Conservation (phyloP, 2,888 invertebrate species). For the Tortricodes alternella region DNA sequence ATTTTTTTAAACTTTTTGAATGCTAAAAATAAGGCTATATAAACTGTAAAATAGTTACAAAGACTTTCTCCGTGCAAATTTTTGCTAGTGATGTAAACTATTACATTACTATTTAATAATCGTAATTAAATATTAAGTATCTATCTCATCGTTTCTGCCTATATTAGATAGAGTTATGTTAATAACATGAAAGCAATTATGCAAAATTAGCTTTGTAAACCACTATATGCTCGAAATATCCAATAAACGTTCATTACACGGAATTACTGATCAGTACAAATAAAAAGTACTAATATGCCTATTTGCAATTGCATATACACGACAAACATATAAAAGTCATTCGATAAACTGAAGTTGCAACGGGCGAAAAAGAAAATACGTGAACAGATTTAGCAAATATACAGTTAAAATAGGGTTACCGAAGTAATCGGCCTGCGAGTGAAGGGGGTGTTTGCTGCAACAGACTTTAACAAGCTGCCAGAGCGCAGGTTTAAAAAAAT, state of each 20-base stretch:
- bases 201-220: neutral
- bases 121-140: too few species aligned
- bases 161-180: neutral
- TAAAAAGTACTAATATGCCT: neutral
- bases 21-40: too few species aligned
- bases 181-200: neutral
- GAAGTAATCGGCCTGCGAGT: conserved; percentile 54
- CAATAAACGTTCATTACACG: too few species aligned
- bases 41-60: too few species aligned
- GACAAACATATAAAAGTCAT: neutral
- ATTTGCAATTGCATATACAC: neutral
- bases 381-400: conserved; percentile 33
- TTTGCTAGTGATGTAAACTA: too few species aligned
- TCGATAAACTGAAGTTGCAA: conserved; percentile 2
- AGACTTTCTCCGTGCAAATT: too few species aligned
- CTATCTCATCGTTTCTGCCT: too few species aligned
- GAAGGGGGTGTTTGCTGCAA: conserved; percentile 56
- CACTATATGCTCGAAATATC: neutral
- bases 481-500: conserved; percentile 28
- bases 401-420: conserved; percentile 46
- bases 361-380: conserved; percentile 5
- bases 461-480: conserved; percentile 62
- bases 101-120: too few species aligned
- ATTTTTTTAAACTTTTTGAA: too few species aligned
- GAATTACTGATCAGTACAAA: too few species aligned